Evolutionary conservation across 2,113 vertebrate species (phyloP).

Genomic region (Ameiurus melas): DNA sequence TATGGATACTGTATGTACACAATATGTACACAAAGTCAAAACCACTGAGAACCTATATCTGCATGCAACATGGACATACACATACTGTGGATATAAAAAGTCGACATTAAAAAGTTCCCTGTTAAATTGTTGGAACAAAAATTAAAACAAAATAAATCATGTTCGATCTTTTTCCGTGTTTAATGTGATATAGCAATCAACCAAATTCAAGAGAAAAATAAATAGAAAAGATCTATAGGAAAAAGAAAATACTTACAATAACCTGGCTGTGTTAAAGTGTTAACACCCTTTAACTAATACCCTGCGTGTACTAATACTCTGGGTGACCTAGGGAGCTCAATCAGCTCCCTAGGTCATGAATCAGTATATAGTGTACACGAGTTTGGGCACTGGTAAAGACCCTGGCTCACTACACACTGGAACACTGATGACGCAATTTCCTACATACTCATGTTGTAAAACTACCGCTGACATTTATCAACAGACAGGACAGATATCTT

Average conservation of each 20-base stretch:
- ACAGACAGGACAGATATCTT: too few relatives aligned
- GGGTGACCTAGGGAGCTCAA: too few relatives aligned
- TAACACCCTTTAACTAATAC: neutral
- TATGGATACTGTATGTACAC: neutral
- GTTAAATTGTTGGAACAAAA: neutral
- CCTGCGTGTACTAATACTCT: too few relatives aligned
- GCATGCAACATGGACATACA: neutral
- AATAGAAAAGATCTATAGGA: neutral
- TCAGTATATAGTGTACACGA: too few relatives aligned
- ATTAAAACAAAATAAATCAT: neutral
- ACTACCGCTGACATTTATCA: too few relatives aligned
- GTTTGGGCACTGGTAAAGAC: too few relatives aligned
- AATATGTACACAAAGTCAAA: neutral
- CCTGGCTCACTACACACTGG: too few relatives aligned
- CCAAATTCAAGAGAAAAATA: neutral
- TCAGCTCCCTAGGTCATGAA: too few relatives aligned
- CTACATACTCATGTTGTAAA: too few relatives aligned
- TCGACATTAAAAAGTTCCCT: neutral
- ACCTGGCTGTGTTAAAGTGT: neutral
- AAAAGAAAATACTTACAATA: neutral
- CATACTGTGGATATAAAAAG: neutral
- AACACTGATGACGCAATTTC: too few relatives aligned
- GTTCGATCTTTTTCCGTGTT: neutral
- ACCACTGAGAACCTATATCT: neutral
- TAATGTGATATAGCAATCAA: neutral